phyloP scores from a whole-genome alignment of 2,797 vertebrate genomes.

The Chelon labrosus region DNA sequence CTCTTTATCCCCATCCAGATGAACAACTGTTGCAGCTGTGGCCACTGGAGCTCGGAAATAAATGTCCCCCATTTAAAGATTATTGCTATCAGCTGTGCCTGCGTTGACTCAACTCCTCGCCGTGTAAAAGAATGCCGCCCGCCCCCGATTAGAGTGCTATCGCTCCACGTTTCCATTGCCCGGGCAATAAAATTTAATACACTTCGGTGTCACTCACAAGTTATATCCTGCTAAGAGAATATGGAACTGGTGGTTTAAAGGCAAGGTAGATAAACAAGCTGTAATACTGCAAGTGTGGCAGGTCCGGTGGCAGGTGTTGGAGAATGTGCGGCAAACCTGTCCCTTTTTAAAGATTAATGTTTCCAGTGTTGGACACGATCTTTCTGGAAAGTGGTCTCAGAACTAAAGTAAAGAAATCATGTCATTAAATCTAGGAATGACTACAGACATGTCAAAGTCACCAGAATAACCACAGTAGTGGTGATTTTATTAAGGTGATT shows the following conservation, averaged over 20 bases:
- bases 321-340: conserved; percentile 15
- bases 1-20: conserved; percentile 61
- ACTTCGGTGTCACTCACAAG: conserved; percentile 70
- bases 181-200: conserved; percentile 73
- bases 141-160: conserved; percentile 75
- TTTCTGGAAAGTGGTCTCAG: neutral
- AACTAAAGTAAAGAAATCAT: neutral
- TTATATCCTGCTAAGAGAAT: conserved; percentile 62
- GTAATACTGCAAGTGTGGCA: conserved; percentile 50
- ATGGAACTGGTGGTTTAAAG: conserved; percentile 56
- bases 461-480: too few species aligned
- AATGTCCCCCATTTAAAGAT: conserved; percentile 73
- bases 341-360: conserved; percentile 15
- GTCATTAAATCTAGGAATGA: neutral
- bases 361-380: conserved; percentile 13
- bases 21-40: conserved; percentile 60
- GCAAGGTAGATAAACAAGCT: conserved; percentile 57
- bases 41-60: conserved; percentile 62
- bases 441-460: neutral
- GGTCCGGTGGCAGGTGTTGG: conserved; percentile 25
- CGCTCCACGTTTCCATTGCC: conserved; percentile 55
- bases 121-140: conserved; percentile 67
- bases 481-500: too few species aligned
- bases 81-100: conserved; percentile 69
- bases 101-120: conserved; percentile 51